A percentile compares a stretch with the other conserved stretches of the same genome.
phyloP scores from a whole-genome alignment of 2,888 invertebrate species.

The Campoplex capitator region DNA sequence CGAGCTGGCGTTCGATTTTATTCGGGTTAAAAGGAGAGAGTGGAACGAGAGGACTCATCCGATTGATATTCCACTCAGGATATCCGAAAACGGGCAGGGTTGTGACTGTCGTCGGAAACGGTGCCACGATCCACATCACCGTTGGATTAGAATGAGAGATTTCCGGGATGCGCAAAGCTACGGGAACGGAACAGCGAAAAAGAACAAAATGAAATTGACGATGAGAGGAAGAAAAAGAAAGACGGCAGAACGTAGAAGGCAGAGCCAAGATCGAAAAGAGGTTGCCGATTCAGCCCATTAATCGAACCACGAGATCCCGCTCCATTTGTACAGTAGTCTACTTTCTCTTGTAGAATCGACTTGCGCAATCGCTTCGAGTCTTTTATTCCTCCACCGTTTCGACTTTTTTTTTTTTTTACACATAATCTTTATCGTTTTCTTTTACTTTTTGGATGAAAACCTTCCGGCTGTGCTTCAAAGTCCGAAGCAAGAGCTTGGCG shows the following conservation, averaged over 20 bases:
- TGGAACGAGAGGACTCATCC: constrained; percentile 65
- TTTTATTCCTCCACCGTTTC: background rate
- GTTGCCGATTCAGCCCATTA: constrained; percentile 44
- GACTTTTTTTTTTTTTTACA: constrained; percentile 1
- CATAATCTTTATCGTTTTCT: constrained; percentile 8
- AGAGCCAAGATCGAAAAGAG: constrained; percentile 11
- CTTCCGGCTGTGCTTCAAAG: constrained; percentile 1
- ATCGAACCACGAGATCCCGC: constrained; percentile 29
- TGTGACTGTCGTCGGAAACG: constrained; percentile 71
- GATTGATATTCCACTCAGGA: constrained; percentile 82
- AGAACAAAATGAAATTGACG: background rate
- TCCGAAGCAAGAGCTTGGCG: background rate
- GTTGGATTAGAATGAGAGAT: constrained; percentile 76
- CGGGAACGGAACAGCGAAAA: constrained; percentile 15
- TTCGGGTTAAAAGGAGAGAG: constrained; percentile 70
- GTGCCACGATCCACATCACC: constrained; percentile 56
- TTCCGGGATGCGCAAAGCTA: constrained; percentile 36
- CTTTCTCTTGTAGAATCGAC: constrained; percentile 12
- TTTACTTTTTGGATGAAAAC: constrained; percentile 2
- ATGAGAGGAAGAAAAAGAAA: background rate
- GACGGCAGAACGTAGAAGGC: background rate
- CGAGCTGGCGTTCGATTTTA: constrained; percentile 39
- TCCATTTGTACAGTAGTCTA: constrained; percentile 12
- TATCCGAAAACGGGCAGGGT: constrained; percentile 77
- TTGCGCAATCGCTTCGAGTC: constrained; percentile 14